Evolutionary conservation across 2,113 vertebrate species (phyloP).

Genomic region (Cyphomyrus plagiostoma): DNA sequence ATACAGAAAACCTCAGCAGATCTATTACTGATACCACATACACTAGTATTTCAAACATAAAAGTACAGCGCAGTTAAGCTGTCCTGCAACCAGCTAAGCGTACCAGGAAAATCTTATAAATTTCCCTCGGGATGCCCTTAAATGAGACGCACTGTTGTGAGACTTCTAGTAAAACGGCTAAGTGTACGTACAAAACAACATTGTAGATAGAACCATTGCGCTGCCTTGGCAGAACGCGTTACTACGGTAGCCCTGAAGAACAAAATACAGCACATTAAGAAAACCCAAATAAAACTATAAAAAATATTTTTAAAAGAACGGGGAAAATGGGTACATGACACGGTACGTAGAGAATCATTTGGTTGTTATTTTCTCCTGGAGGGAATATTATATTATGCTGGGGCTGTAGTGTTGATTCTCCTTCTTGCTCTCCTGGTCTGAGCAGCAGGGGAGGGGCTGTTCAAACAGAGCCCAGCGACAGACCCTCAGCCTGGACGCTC

Average conservation of each 20-base stretch:
- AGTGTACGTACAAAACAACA: neutral
- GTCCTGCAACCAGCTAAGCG: neutral
- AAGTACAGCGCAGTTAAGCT: neutral
- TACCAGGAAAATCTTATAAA: neutral
- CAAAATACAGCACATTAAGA: neutral
- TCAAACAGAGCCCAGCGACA: neutral
- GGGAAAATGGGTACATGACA: neutral
- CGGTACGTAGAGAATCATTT: neutral
- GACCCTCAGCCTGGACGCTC: neutral
- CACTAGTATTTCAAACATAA: neutral
- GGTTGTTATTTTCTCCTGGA: neutral
- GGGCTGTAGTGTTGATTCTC: neutral
- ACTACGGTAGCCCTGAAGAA: neutral
- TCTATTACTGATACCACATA: neutral
- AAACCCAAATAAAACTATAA: neutral
- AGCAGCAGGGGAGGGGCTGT: neutral
- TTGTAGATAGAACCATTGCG: neutral
- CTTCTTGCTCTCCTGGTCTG: neutral
- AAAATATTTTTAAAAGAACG: neutral
- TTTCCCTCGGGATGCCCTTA: neutral
- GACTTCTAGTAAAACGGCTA: neutral
- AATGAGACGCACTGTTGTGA: neutral
- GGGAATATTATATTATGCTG: neutral
- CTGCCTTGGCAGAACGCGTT: neutral
- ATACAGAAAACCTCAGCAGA: neutral